Evolutionary conservation across 2,113 vertebrate genomes (phyloP).

Genomic region (Procavia capensis): DNA sequence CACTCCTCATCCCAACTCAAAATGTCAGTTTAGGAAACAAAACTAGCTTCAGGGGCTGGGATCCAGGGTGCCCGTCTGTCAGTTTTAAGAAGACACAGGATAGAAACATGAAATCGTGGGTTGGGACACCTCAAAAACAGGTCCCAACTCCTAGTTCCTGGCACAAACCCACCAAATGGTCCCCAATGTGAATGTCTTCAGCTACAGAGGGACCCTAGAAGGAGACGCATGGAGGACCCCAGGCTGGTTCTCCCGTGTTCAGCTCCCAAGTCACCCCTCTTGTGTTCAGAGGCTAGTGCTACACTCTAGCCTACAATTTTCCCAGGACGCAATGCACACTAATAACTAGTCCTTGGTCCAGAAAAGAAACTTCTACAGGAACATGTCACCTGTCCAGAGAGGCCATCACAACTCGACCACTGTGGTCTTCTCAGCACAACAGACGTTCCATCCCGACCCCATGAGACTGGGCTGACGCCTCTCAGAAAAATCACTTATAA

Average conservation of each 20-base stretch:
- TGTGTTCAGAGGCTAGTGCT: background rate
- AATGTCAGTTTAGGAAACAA: background rate
- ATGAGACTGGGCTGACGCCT: background rate
- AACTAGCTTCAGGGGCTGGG: background rate
- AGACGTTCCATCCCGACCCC: background rate
- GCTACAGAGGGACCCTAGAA: fast-evolving
- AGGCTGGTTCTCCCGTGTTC: background rate
- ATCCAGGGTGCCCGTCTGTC: background rate
- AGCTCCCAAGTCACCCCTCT: background rate
- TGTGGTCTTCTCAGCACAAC: background rate
- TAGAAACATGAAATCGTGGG: background rate
- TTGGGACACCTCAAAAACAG: background rate
- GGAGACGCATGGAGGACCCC: background rate
- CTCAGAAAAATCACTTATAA: background rate
- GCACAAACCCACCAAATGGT: background rate
- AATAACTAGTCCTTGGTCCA: background rate
- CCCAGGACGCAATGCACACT: background rate
- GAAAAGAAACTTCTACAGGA: background rate
- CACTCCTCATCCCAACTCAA: background rate
- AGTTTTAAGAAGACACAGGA: background rate
- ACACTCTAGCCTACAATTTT: too few relatives aligned
- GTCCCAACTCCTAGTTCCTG: background rate
- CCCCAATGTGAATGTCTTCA: background rate
- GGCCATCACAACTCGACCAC: background rate
- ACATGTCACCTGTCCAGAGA: background rate